phyloP scores from a whole-genome alignment of 2,113 vertebrate species.

The Gymnocephalus cernua region DNA sequence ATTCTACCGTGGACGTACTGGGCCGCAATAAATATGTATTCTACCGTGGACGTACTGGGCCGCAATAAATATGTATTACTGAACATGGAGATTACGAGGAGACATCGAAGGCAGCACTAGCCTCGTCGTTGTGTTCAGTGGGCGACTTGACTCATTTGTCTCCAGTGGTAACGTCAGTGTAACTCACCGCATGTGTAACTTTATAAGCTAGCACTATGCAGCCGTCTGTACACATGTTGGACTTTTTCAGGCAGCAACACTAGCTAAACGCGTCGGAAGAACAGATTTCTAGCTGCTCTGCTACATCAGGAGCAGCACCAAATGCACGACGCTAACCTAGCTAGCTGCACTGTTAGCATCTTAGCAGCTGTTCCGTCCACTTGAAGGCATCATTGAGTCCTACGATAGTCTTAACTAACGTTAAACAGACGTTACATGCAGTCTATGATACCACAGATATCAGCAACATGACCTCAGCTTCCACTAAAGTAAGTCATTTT shows the following conservation, averaged over 20 bases:
- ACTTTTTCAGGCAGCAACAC: background rate
- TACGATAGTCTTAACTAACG: background rate
- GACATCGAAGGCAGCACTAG: constrained; percentile 1
- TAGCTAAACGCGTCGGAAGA: background rate
- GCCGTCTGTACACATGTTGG: background rate
- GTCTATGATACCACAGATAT: background rate
- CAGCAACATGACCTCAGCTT: constrained; percentile 81
- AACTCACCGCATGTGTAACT: background rate
- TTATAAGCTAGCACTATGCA: background rate
- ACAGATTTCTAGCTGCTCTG: background rate
- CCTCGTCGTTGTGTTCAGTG: background rate
- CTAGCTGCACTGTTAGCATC: constrained; percentile 55
- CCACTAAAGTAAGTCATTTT: constrained; percentile 81
- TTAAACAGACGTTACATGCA: too few relatives aligned
- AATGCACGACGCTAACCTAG: background rate
- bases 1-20: too few relatives aligned
- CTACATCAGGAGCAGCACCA: background rate
- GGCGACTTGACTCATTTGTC: background rate
- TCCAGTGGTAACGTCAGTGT: background rate
- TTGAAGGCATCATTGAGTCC: constrained; percentile 9
- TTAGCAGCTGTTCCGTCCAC: background rate
- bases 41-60: background rate
- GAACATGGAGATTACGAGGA: background rate
- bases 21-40: too few relatives aligned
- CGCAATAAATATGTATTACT: background rate